Conservation (phyloP, 2,888 invertebrate species). For the Phortica okadai region DNA sequence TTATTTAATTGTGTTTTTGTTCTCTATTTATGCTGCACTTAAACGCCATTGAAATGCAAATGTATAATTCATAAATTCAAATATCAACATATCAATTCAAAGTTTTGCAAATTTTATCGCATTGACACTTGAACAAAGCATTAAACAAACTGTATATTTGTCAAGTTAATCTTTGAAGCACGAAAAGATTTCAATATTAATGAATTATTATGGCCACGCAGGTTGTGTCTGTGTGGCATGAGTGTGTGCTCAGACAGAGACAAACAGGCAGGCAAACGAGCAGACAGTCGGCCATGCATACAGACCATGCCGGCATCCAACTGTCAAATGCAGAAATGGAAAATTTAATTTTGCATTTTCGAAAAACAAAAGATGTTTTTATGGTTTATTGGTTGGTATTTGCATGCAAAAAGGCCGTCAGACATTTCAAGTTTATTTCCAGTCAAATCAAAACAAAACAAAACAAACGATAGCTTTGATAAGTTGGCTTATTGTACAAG, state of each 20-base stretch:
- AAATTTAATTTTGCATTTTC: constrained; percentile 19
- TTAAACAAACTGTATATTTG: not conserved
- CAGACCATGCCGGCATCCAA: not conserved
- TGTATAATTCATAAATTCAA: constrained; percentile 5
- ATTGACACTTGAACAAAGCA: constrained; percentile 11
- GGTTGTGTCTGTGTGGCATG: too few species aligned
- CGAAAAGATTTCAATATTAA: not conserved
- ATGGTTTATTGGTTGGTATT: not conserved
- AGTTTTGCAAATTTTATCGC: not conserved
- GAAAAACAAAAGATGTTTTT: constrained; percentile 18
- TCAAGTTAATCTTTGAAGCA: not conserved
- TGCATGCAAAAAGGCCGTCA: too few species aligned
- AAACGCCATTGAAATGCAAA: constrained; percentile 3
- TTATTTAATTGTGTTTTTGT: not conserved
- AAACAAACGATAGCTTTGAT: too few species aligned
- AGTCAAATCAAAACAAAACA: not conserved
- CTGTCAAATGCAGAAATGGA: constrained; percentile 22
- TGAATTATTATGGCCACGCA: not conserved
- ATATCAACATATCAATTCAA: constrained; percentile 8
- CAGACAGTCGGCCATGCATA: not conserved
- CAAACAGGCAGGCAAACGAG: too few species aligned
- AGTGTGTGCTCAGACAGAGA: too few species aligned
- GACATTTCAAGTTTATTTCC: not conserved
- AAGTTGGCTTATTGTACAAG: too few species aligned
- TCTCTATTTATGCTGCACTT: not conserved